Base-by-base conservation (phyloP, 35 echinoderm and acorn worm species). In the Strongylocentrotus purpuratus region DNA sequence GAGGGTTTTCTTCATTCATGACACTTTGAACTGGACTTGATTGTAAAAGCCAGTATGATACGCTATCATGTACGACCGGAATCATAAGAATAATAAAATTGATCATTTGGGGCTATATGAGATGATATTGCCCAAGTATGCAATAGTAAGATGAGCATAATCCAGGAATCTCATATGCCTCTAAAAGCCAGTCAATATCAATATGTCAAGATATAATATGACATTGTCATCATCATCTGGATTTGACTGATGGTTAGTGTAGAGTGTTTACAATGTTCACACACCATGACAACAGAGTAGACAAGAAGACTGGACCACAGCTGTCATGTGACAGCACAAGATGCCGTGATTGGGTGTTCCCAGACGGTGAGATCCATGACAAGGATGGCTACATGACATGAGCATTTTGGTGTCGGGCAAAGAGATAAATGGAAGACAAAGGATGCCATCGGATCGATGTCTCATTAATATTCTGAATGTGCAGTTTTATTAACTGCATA, bases 191-290 rank as follows among this genome's bases (percentile, higher is more conserved):
- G 22, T n/a, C 65, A 78, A 78, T 78, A 78, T 78, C n/a, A 78
- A 78, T 78, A 78, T 28, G 65, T n/a, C 65, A 2, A n/a, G 65
- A 78, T 78, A n/a, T n/a, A n/a, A 78, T 78, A 78, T 41, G 8
- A 41, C 87, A 89, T 89, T 33, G 11, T 33, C 12, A 45, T 46
- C n/a, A n/a, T n/a, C 31, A 14, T 20, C 7, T 89, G 87, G 18
- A 89, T 32, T 89, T 89, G 87, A 89, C 87, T 89, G 87, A 89
- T 89, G 45, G 87, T 28, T 89, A 31, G 31, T 15, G 14, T 89
- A 89, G 22, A 78, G n/a, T 89, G 33, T 89, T 89, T 89, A 46
- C 87, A 46, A 89, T 89, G 87, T 45, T 89, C 45, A 89, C 20
- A 15, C 31, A 25, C 17, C 32, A 33, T 45, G 33, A 89, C 12